Base-by-base conservation (phyloP, 2,888 invertebrate species). In the Tipula confusa region DNA sequence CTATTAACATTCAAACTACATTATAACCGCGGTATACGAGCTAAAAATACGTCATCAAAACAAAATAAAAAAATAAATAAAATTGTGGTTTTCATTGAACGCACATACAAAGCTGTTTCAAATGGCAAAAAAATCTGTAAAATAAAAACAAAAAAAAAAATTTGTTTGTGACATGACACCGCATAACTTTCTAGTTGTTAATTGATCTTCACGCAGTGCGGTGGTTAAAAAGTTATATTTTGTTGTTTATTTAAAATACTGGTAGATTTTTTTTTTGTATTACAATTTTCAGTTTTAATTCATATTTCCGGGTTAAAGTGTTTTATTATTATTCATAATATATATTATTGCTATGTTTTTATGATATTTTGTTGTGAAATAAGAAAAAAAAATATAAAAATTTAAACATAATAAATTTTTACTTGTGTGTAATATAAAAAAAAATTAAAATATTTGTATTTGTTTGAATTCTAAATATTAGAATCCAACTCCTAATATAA, bases 101-200 rank as follows among this genome's bases (percentile, higher is more conserved):
- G 80, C 80, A 80, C 15, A 4, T 31, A 29, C 80, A 29, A 80
- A 29, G n/a, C 15, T 80, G 31, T 2, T 80, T 80, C 80, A 29
- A 29, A 29, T 29, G n/a, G 15, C n/a, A 29, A 29, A 80, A 29
- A 18, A 31, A 29, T 80, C 29, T 80, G 31, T 80, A 15, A 28
- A 3, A 3, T 24, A 64, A 64, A 9, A 64, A 64, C 29, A 80
- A 4, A n/a, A 29, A 15, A 80, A 15, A 31, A n/a, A 80, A 80
- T 29, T 15, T 80, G 29, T 80, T 80, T 80, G 31, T 80, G 80
- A 80, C 80, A 80, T 80, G 80, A 80, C 80, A 80, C 29, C 31
- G 31, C 80, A 29, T 29, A 80, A 80, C 80, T 80, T 80, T 80
- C 80, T 80, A 80, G 80, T 80, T 80, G 29, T 29, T 80, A 80